Base-by-base conservation (phyloP, 2,888 invertebrate species). In the Ligdia adustata region DNA sequence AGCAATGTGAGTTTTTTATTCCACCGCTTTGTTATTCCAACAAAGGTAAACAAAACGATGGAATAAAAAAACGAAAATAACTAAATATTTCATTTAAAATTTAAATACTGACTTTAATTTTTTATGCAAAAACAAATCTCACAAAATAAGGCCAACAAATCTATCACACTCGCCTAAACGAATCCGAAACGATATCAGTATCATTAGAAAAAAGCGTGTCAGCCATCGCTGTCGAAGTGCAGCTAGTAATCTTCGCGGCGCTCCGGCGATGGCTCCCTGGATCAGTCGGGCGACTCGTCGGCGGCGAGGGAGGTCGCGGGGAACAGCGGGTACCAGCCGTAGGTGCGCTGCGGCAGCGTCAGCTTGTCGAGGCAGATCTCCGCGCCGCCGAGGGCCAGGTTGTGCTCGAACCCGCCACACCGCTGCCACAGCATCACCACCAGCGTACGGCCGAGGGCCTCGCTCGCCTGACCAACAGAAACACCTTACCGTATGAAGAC, bases 401-500 rank as follows among this genome's bases (percentile, higher is more conserved):
- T 97, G 79, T 96, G 96, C 72, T 96, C 96, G 80, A 96, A 96
- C 2, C 96, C 95, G 49, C 96, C 95, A 75, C 96, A 96, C 50
- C 95, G 93, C 73, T 97, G 97, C 97, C 98, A 98, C 34, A 98
- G 92, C 95, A 97, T 97, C 40, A 97, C 96, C 60, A 97, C 93
- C 57, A 98, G 91, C 53, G 95, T 95, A 43, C 97, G 93, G 0
- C 95, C 95, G 14, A 95, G 91, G 0, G 94, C 94, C 74, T 96
- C 95, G 66, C 93, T 93, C 9, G 94, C 93, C 93, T 93, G 64
- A 39, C 32, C 40, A 4, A 20, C 20, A 9, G n/a, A 53, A 26
- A 40, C 35, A 15, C 20, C 15, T 28, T n/a, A 50, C 55, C n/a
- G n/a, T n/a, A n/a, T n/a, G n/a, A n/a, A n/a, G n/a, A n/a, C n/a